These are phyloP conservation scores for Dendrocopos noguchii DNA, from an alignment of 2,113 vertebrate genomes.

Conservation along the genomic window DNA sequence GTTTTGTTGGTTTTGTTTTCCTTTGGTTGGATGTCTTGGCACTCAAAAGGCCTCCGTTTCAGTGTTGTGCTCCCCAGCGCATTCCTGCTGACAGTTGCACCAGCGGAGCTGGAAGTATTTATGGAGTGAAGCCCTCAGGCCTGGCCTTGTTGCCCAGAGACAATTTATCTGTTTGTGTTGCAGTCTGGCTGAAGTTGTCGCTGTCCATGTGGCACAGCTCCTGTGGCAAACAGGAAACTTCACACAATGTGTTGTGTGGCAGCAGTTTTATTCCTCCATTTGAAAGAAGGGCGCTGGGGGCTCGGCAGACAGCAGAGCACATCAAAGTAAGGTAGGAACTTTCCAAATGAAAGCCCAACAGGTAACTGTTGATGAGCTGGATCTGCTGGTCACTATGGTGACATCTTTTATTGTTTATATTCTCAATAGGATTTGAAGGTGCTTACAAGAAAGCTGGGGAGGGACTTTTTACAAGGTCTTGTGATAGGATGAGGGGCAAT, in stretches of 20 bases:
- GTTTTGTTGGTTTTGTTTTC: neutral
- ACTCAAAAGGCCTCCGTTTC: neutral
- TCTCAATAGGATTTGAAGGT: neutral
- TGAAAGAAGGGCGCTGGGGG: neutral
- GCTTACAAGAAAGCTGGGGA: too few species aligned
- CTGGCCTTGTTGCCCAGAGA: constrained; percentile 42
- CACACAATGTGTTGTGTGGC: neutral
- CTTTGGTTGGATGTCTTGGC: neutral
- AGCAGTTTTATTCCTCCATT: neutral
- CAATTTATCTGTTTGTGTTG: constrained; percentile 45
- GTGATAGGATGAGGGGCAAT: too few species aligned
- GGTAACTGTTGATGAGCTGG: neutral
- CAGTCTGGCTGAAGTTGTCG: neutral
- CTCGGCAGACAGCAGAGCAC: rapidly evolving
- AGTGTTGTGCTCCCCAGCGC: neutral
- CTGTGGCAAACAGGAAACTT: neutral
- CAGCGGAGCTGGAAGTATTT: constrained; percentile 29
- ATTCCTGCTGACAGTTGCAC: constrained; percentile 25
- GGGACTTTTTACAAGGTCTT: too few species aligned
- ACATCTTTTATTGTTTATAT: neutral
- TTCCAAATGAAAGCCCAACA: neutral
- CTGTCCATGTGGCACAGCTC: neutral
- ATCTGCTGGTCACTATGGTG: neutral
- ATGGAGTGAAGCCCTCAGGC: constrained; percentile 27
- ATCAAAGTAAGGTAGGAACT: neutral